Conservation (phyloP, 2,113 vertebrate genomes). For the Labeo rohita region DNA sequence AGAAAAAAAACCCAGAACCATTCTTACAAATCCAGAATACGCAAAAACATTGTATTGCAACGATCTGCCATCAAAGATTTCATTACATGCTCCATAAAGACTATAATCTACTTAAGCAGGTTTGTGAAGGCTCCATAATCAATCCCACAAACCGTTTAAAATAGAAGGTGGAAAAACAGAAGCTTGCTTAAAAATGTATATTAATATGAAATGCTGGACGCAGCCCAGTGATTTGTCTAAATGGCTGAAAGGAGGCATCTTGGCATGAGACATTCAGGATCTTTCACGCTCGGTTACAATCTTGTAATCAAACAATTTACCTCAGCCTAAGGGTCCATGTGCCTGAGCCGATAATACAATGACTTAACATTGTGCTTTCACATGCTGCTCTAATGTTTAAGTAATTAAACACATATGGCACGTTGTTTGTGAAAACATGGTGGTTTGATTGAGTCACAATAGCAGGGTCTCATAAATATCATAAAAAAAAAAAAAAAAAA, state of each 20-base stretch:
- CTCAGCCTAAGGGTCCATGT: background rate
- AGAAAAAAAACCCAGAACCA: conserved; percentile 28
- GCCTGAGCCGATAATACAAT: conserved; percentile 7
- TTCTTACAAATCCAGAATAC: conserved; percentile 32
- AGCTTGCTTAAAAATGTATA: background rate
- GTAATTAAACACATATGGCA: background rate
- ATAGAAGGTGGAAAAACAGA: conserved; percentile 20
- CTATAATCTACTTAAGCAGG: conserved; percentile 46
- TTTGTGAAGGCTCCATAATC: conserved; percentile 49
- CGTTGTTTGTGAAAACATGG: background rate
- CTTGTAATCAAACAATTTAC: conserved; percentile 25
- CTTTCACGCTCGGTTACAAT: conserved; percentile 24
- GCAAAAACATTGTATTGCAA: conserved; percentile 42
- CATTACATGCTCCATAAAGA: conserved; percentile 58
- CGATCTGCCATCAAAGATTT: conserved; percentile 52
- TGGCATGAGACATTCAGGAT: background rate
- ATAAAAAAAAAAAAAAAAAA: too few relatives aligned
- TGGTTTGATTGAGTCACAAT: background rate
- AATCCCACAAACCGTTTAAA: conserved; percentile 40
- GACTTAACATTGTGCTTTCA: background rate
- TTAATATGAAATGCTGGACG: conserved; percentile 29
- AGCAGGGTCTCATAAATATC: too few relatives aligned
- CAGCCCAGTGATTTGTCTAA: conserved; percentile 24
- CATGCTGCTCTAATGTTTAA: background rate
- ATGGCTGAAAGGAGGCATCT: conserved; percentile 24